phyloP scores from a whole-genome alignment of 2,888 invertebrate genomes.

The Drosophila melanocephala region DNA sequence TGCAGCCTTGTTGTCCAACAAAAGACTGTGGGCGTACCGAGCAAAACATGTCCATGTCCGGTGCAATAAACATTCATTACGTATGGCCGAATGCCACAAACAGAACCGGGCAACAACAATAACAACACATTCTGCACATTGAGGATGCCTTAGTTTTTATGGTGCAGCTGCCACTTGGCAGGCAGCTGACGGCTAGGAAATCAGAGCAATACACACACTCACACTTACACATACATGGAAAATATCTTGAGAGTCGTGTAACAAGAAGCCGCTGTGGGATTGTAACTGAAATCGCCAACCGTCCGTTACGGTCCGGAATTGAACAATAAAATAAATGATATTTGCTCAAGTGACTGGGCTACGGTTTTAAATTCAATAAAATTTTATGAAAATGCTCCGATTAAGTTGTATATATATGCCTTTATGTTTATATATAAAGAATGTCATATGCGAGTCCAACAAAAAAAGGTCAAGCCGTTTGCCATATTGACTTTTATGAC shows the following conservation, averaged over 20 bases:
- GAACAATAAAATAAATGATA: slow-evolving; percentile 82
- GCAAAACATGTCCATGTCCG: slow-evolving; percentile 80
- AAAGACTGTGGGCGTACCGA: slow-evolving; percentile 46
- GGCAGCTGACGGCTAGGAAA: slow-evolving; percentile 54
- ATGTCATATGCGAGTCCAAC: slow-evolving; percentile 34
- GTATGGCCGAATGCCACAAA: slow-evolving; percentile 76
- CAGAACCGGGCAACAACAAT: slow-evolving; percentile 64
- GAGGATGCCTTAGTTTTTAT: slow-evolving; percentile 68
- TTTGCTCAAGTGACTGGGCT: slow-evolving; percentile 74
- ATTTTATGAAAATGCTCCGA: slow-evolving; percentile 80
- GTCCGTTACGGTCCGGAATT: slow-evolving; percentile 69
- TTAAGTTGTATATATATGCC: slow-evolving; percentile 60
- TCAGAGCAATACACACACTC: slow-evolving; percentile 58
- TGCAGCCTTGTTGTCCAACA: slow-evolving; percentile 67
- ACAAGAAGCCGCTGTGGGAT: slow-evolving; percentile 54
- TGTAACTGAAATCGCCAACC: slow-evolving; percentile 60
- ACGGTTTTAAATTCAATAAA: slow-evolving; percentile 80
- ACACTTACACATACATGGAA: slow-evolving; percentile 8
- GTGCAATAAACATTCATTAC: slow-evolving; percentile 80
- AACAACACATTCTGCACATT: slow-evolving; percentile 19
- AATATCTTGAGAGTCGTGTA: slow-evolving; percentile 48
- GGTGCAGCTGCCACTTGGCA: slow-evolving; percentile 76
- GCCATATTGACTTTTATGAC: slow-evolving; percentile 76
- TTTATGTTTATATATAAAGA: slow-evolving; percentile 12
- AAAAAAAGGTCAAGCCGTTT: slow-evolving; percentile 73